phyloP scores from a whole-genome alignment of 2,888 invertebrate species.

The Anarsia innoxiella region DNA sequence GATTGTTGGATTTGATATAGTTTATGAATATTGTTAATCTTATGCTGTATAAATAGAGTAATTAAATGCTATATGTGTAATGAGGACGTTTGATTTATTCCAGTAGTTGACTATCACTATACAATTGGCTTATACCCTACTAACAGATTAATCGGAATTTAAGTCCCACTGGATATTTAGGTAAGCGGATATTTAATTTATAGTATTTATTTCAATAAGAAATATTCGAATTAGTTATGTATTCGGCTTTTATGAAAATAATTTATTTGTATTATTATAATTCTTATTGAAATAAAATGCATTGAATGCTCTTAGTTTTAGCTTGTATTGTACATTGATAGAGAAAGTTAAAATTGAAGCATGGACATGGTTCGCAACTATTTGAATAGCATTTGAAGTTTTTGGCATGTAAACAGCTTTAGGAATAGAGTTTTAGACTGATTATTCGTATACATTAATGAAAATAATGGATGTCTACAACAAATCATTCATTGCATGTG shows the following conservation, averaged over 20 bases:
- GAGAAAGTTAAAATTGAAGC: conserved; percentile 25
- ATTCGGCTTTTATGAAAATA: not conserved
- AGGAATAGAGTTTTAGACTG: too few species aligned
- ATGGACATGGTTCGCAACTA: conserved; percentile 24
- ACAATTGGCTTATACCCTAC: conserved; percentile 38
- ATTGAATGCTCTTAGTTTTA: conserved; percentile 14
- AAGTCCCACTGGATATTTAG: conserved; percentile 48
- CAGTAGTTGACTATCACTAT: conserved; percentile 38
- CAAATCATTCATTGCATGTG: too few species aligned
- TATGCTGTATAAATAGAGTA: conserved; percentile 75
- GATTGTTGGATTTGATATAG: conserved; percentile 76
- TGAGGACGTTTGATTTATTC: conserved; percentile 66
- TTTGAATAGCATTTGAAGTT: not conserved
- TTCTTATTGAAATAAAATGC: conserved; percentile 36
- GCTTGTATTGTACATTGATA: conserved; percentile 23
- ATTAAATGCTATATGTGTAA: conserved; percentile 75
- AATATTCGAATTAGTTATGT: conserved; percentile 12
- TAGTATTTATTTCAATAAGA: conserved; percentile 42
- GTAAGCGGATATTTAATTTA: conserved; percentile 55
- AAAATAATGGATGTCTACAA: too few species aligned
- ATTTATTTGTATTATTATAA: not conserved
- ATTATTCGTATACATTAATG: too few species aligned
- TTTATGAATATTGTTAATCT: conserved; percentile 75
- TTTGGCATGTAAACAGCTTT: too few species aligned
- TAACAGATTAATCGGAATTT: conserved; percentile 41